Conservation (phyloP, 2,888 invertebrate species). For the Incurvaria masculella region DNA sequence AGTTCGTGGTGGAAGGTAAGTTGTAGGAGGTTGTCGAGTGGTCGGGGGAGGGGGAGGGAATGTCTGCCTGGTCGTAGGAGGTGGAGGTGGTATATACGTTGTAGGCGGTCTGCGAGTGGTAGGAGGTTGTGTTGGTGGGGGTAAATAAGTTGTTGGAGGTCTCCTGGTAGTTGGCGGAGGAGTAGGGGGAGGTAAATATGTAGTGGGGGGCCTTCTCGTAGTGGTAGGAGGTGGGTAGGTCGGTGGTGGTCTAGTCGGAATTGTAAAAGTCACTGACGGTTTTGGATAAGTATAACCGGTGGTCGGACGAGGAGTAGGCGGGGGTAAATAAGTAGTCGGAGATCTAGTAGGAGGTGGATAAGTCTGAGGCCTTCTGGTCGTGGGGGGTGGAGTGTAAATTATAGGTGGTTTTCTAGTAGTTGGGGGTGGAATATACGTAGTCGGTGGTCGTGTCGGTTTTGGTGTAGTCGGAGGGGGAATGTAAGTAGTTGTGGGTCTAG, state of each 20-base stretch:
- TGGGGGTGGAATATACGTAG: slow-evolving; percentile 19
- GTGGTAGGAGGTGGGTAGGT: no score
- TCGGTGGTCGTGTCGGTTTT: not conserved
- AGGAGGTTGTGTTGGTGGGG: slow-evolving; percentile 4
- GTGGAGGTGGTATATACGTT: not conserved
- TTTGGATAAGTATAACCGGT: no score
- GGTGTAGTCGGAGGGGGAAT: slow-evolving; percentile 6
- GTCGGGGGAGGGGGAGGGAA: not conserved
- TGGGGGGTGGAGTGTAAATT: slow-evolving; percentile 19
- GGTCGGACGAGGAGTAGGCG: not conserved
- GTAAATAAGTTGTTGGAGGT: slow-evolving; percentile 3
- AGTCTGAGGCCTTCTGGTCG: slow-evolving; percentile 8
- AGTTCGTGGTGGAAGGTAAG: slow-evolving; percentile 19
- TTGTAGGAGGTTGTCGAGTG: slow-evolving; percentile 14
- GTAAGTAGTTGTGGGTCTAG: slow-evolving; percentile 11
- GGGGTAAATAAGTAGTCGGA: slow-evolving; percentile 9
- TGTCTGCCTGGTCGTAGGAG: not conserved
- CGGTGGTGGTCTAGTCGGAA: no score
- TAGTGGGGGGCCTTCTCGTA: no score
- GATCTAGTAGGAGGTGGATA: slow-evolving; percentile 16
- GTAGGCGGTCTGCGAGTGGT: not conserved
- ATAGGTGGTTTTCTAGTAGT: slow-evolving; percentile 18
- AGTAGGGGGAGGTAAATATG: no score
- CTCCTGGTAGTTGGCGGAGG: slow-evolving; percentile 14
- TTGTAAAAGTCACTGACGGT: no score